Conservation (phyloP, 1,140 invertebrate genomes). For the Melanaphis sacchari region DNA sequence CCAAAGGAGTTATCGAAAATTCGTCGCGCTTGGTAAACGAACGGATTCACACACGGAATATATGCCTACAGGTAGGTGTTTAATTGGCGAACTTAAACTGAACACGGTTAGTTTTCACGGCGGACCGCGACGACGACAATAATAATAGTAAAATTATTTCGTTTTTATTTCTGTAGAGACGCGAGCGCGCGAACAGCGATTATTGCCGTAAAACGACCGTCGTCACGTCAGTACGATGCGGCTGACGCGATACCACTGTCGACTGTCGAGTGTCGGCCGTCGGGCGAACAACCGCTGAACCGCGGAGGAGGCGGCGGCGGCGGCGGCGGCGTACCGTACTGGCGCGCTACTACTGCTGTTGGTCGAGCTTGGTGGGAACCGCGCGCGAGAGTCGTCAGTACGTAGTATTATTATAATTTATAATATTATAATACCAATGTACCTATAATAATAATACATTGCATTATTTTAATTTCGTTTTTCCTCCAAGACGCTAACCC, state of each 20-base stretch:
- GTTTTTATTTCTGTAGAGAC: background rate
- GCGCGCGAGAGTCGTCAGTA: background rate
- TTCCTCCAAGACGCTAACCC: no score
- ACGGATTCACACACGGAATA: no score
- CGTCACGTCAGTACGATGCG: background rate
- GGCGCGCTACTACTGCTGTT: background rate
- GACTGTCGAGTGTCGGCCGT: background rate
- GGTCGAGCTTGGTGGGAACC: background rate
- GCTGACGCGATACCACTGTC: slow-evolving; percentile 45
- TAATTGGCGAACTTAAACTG: background rate
- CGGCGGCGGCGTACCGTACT: background rate
- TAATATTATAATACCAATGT: no score
- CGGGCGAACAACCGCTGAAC: background rate
- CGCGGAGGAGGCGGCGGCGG: background rate
- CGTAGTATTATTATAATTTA: no score
- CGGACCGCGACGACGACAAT: background rate
- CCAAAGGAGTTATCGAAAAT: background rate
- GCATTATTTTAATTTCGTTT: background rate
- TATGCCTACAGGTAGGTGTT: background rate
- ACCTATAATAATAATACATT: background rate
- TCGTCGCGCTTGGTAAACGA: background rate
- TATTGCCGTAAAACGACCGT: background rate
- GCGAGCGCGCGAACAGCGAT: background rate
- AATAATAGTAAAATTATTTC: background rate
- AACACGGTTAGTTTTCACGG: background rate